Evolutionary conservation across 2,113 vertebrate genomes (phyloP).

Genomic region (Oxyruncus cristatus): DNA sequence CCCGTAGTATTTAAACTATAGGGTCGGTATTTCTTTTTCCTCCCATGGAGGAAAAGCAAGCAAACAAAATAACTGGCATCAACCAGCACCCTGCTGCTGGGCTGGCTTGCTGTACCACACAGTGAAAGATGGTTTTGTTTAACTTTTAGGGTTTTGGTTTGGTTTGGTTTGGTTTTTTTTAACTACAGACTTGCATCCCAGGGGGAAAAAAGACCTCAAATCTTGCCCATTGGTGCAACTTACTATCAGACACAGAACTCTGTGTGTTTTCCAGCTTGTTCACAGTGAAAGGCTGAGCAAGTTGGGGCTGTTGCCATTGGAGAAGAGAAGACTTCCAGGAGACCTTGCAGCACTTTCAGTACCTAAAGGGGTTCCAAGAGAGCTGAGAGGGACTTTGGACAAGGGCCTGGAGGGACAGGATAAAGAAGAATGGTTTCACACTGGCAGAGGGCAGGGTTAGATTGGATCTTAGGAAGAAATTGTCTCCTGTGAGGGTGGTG

Average conservation of each 20-base stretch:
- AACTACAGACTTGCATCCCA: neutral
- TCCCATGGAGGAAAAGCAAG: neutral
- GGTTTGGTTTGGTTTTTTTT: too few relatives aligned
- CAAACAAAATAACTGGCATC: neutral
- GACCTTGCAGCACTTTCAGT: neutral
- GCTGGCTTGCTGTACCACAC: neutral
- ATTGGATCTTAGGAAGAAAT: neutral
- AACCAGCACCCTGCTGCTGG: neutral
- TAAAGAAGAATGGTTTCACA: neutral
- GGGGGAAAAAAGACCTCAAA: neutral
- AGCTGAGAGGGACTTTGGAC: neutral
- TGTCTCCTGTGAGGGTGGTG: rapidly evolving
- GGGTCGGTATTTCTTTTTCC: neutral
- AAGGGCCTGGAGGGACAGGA: neutral
- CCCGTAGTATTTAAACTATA: neutral
- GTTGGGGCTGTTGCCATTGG: neutral
- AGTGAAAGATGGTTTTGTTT: neutral
- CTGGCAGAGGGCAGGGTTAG: neutral
- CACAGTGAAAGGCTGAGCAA: neutral
- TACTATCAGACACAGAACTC: neutral
- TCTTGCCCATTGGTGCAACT: neutral
- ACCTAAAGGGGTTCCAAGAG: neutral
- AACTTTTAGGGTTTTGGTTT: neutral
- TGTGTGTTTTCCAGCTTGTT: neutral
- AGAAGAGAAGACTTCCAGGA: neutral